phyloP scores from a whole-genome alignment of 2,888 invertebrate species.

The Eubasilissa splendida region DNA sequence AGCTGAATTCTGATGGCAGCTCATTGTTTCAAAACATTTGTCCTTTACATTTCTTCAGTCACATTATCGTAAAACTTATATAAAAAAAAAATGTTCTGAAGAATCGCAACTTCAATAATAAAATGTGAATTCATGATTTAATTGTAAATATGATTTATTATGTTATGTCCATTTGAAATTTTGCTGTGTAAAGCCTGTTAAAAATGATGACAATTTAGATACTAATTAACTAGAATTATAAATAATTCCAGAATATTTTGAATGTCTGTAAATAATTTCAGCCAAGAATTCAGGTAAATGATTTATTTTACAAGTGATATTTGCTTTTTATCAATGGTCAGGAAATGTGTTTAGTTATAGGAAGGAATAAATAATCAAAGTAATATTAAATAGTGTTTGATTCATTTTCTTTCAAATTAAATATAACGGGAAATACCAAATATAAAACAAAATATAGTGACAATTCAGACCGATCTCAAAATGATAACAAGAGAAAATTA shows the following conservation, averaged over 20 bases:
- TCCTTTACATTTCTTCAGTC: too few species aligned
- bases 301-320: background rate
- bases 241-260: too few species aligned
- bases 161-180: constrained; percentile 23
- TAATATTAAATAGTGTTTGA: constrained; percentile 49
- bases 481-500: constrained; percentile 35
- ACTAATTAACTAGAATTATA: constrained; percentile 12
- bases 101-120: too few species aligned
- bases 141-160: constrained; percentile 35
- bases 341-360: background rate
- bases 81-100: too few species aligned
- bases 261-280: too few species aligned
- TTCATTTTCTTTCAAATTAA: constrained; percentile 53
- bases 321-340: background rate
- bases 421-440: constrained; percentile 52
- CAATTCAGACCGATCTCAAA: constrained; percentile 44
- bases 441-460: constrained; percentile 48
- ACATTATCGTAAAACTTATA: too few species aligned
- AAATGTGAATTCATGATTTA: too few species aligned
- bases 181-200: constrained; percentile 18
- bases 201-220: constrained; percentile 16
- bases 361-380: constrained; percentile 35
- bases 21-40: too few species aligned
- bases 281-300: too few species aligned
- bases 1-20: too few species aligned